A percentile compares a stretch with the other conserved stretches of the same genome.
These are phyloP conservation scores for Limanda limanda DNA, from an alignment of 2,113 vertebrate genomes.

Conservation along the genomic window DNA sequence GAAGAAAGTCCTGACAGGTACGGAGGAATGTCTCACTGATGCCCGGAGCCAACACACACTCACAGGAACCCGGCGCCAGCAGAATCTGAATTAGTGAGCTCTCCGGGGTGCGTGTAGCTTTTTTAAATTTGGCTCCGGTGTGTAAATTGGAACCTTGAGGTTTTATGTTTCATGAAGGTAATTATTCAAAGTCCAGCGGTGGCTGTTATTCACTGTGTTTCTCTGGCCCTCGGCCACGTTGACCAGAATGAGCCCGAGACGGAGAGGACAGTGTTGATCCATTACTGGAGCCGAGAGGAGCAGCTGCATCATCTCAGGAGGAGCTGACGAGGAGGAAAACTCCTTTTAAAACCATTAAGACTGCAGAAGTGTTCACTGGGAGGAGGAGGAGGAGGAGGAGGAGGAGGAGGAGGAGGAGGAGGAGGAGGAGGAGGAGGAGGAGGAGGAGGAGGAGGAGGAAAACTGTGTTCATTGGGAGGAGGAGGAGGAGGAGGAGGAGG, in stretches of 20 bases:
- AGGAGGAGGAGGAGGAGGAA: neutral
- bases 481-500: neutral
- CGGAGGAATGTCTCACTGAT: conserved; percentile 42
- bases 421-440: neutral
- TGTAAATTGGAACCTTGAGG: conserved; percentile 35
- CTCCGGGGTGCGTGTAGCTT: conserved; percentile 21
- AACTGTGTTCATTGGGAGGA: too few relatives aligned
- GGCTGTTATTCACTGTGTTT: conserved; percentile 20
- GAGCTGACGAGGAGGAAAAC: conserved; percentile 25
- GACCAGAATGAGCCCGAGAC: conserved; percentile 37
- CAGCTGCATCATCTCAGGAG: conserved; percentile 17
- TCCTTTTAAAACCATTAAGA: conserved; percentile 19
- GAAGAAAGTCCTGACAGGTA: conserved; percentile 19
- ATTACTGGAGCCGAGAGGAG: conserved; percentile 24
- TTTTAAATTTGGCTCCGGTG: conserved; percentile 28
- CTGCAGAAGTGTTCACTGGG: neutral
- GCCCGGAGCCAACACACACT: conserved; percentile 42
- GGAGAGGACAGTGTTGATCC: conserved; percentile 9
- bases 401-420: neutral
- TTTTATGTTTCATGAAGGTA: conserved; percentile 46
- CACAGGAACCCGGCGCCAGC: conserved; percentile 24
- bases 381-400: neutral
- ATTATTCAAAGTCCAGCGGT: conserved; percentile 20
- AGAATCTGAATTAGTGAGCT: conserved; percentile 35
- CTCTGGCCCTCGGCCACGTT: conserved; percentile 2